Base-by-base conservation (phyloP, 2,888 invertebrate genomes). In the Eulithis prunata region DNA sequence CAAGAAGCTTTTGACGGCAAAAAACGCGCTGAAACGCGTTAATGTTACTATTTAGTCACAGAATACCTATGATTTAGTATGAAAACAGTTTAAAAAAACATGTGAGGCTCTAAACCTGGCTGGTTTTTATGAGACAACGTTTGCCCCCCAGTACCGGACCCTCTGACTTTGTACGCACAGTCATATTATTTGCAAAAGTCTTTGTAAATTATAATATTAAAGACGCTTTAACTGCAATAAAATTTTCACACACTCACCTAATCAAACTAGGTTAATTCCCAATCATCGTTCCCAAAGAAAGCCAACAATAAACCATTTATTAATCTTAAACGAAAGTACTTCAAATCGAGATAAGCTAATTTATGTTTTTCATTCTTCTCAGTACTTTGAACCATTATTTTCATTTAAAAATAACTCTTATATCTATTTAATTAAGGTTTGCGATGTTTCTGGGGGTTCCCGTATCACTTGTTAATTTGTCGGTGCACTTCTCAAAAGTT, bases 401-500 rank as follows among this genome's bases (percentile, higher is more conserved):
- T 21, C 38, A 10, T 38, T 51, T 47, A 72, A 8, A 64, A 36
- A 45, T 65, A 52, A 57, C 21, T 58, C 49, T 55, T 72, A 71
- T 58, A 8, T 32, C 38, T 5, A 13, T 11, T 0, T 11, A 4
- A 36, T 46, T 60, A 61, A 78, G 77, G 70, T 62, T 43, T 4
- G 1, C 10, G 11, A 11, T 54, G 14, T 41, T 54, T 54, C 41
- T 54, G 54, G 38, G 11, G 54, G 54, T 13, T 54, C 10, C 71
- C 69, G 57, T 76, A 76, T 76, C 76, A 74, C 75, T 77, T 78
- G 78, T 81, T 78, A 80, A 83, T 86, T 83, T 81, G 85, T 83
- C 86, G 85, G 86, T 77, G 69, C 75, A 78, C 75, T 82, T 85
- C 80, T 83, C 78, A 78, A 77, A 75, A 76, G 71, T 76, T 72